phyloP scores from a whole-genome alignment of 2,113 vertebrate species.

The Morone saxatilis region DNA sequence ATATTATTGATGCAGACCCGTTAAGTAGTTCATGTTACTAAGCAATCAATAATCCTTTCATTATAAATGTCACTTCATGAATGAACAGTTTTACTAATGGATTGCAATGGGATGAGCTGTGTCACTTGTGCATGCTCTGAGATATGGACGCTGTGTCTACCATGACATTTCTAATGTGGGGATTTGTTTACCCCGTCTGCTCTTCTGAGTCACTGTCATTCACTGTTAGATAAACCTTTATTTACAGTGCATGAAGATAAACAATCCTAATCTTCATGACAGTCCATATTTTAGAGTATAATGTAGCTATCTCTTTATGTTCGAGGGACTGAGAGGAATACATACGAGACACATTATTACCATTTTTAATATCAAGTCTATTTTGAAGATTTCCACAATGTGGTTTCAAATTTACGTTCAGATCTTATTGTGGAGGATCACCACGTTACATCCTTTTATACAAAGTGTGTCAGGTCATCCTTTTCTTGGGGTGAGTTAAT shows the following conservation, averaged over 20 bases:
- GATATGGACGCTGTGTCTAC: conserved; percentile 16
- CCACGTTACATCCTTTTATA: conserved; percentile 19
- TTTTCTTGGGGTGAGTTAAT: neutral
- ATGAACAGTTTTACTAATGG: conserved; percentile 22
- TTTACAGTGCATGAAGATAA: conserved; percentile 13
- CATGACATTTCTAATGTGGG: conserved; percentile 29
- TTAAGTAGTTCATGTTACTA: conserved; percentile 13
- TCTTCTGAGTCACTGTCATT: conserved; percentile 25
- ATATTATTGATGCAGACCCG: conserved; percentile 40
- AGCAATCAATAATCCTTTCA: conserved; percentile 27
- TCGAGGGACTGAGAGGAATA: neutral
- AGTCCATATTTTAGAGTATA: neutral
- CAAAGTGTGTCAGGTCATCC: neutral
- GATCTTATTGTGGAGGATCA: conserved; percentile 25
- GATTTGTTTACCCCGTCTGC: conserved; percentile 19
- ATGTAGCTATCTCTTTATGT: neutral
- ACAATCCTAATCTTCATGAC: neutral
- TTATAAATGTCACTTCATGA: conserved; percentile 32
- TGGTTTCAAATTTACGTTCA: conserved; percentile 4
- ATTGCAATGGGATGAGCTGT: conserved; percentile 47
- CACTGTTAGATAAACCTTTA: neutral
- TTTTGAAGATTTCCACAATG: neutral
- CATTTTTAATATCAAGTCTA: neutral
- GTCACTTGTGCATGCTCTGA: conserved; percentile 48
- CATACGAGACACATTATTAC: neutral